phyloP scores from a whole-genome alignment of 2,797 vertebrate genomes.

The Glossophaga mutica region DNA sequence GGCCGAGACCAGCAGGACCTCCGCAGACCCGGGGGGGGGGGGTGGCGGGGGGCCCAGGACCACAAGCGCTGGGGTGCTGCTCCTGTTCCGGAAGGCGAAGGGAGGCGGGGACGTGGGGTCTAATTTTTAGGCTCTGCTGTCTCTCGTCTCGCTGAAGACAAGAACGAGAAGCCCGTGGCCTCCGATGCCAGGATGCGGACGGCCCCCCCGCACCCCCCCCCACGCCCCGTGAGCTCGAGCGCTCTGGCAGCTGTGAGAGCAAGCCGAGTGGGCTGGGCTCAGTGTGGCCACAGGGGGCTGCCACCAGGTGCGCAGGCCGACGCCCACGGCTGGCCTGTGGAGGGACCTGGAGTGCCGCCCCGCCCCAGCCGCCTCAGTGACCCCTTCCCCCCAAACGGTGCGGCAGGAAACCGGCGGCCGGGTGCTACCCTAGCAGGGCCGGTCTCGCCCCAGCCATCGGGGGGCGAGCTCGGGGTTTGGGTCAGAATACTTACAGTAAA shows the following conservation, averaged over 20 bases:
- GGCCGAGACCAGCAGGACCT: neutral
- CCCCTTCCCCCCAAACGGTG: neutral
- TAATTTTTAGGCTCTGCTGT: neutral
- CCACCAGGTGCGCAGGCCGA: too few species aligned
- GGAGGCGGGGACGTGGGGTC: neutral
- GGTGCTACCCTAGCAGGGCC: neutral
- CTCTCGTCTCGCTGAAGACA: neutral
- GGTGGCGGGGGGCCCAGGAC: neutral
- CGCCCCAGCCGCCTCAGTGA: fast-evolving
- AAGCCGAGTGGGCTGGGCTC: too few species aligned
- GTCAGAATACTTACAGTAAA: slow-evolving; percentile 94
- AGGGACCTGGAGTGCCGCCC: too few species aligned
- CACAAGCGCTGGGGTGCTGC: neutral
- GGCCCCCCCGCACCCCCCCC: neutral
- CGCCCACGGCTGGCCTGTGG: neutral
- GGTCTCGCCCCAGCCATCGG: neutral
- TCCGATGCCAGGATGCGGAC: neutral
- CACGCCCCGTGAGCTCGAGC: too few species aligned
- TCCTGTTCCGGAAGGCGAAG: neutral
- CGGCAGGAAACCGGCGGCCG: neutral
- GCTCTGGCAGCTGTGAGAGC: too few species aligned
- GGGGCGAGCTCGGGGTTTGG: neutral
- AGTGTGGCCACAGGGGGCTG: neutral
- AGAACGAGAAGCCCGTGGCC: neutral
- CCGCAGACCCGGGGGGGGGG: too few species aligned